Evolutionary conservation across 2,113 vertebrate species (phyloP).

Genomic region (Rhombomys opimus): DNA sequence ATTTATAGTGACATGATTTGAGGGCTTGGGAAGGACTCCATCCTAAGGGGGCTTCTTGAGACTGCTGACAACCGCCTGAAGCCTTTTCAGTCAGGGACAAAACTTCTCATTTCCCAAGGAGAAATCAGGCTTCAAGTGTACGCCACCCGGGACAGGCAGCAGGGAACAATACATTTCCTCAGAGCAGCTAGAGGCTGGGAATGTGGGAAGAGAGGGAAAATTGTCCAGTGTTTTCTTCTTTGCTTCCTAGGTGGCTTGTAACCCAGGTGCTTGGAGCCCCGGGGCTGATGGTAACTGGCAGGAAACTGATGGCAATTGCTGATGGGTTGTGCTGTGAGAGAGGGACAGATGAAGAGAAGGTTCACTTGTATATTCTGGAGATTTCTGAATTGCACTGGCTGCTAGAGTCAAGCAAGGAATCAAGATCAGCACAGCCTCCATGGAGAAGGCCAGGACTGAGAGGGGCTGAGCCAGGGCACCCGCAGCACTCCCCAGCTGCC

Average conservation of each 20-base stretch:
- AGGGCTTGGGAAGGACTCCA: background rate
- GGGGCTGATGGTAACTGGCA: background rate
- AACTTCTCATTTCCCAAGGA: background rate
- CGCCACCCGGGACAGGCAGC: background rate
- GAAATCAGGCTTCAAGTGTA: background rate
- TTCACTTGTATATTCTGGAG: background rate
- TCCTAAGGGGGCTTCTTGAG: background rate
- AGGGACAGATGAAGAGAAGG: background rate
- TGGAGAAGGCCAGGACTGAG: background rate
- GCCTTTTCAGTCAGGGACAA: background rate
- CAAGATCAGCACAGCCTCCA: accelerated
- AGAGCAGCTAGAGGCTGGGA: background rate
- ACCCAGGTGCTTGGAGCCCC: background rate
- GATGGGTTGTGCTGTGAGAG: background rate
- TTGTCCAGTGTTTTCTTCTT: background rate
- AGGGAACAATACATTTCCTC: background rate
- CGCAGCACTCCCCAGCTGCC: background rate
- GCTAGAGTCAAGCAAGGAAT: background rate
- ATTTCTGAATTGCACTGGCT: background rate
- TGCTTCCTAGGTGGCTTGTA: background rate
- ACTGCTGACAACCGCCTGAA: background rate
- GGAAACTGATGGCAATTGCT: constrained; percentile 27
- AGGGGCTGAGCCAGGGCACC: background rate
- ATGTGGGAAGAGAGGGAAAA: background rate
- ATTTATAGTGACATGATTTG: background rate